Percentiles rank a stretch among this genome's conserved stretches.
Conservation (phyloP, 2,888 invertebrate genomes). For the Biston stratarius region DNA sequence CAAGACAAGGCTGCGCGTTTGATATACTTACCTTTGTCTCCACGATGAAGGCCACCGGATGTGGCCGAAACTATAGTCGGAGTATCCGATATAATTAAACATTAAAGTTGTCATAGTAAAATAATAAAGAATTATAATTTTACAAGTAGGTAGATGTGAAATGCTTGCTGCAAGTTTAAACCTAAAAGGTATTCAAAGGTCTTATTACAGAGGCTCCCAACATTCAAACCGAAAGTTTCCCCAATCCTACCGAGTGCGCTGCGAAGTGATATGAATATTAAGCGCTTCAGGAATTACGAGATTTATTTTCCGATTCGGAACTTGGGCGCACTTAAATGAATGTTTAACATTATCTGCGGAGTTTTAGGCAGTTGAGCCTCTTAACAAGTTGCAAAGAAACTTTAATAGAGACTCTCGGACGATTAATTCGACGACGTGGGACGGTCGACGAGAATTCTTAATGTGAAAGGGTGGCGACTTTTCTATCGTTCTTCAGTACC, state of each 20-base stretch:
- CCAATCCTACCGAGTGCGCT: conserved; percentile 27
- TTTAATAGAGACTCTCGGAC: conserved; percentile 84
- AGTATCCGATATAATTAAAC: too few relatives aligned
- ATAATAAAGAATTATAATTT: too few relatives aligned
- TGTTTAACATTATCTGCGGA: conserved; percentile 85
- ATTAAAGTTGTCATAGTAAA: too few relatives aligned
- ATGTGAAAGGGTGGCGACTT: conserved; percentile 63
- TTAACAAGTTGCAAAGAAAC: conserved; percentile 83
- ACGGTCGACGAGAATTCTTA: conserved; percentile 81
- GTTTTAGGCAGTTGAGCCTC: conserved; percentile 80
- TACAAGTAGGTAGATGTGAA: background rate
- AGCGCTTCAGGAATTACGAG: conserved; percentile 83
- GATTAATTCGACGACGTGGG: conserved; percentile 82
- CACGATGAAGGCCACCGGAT: too few relatives aligned
- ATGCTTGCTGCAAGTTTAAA: background rate
- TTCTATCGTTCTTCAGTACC: conserved; percentile 41
- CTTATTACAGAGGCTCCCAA: conserved; percentile 1
- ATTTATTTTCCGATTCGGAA: conserved; percentile 83
- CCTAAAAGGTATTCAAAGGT: conserved; percentile 7
- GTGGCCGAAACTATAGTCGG: too few relatives aligned
- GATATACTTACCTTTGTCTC: too few relatives aligned
- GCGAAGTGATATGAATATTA: conserved; percentile 83
- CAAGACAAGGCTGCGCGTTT: too few relatives aligned
- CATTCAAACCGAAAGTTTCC: conserved; percentile 20
- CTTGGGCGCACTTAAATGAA: conserved; percentile 83